Evolutionary conservation across 1,140 invertebrate species (phyloP).

Genomic region (Drosophila yakuba): DNA sequence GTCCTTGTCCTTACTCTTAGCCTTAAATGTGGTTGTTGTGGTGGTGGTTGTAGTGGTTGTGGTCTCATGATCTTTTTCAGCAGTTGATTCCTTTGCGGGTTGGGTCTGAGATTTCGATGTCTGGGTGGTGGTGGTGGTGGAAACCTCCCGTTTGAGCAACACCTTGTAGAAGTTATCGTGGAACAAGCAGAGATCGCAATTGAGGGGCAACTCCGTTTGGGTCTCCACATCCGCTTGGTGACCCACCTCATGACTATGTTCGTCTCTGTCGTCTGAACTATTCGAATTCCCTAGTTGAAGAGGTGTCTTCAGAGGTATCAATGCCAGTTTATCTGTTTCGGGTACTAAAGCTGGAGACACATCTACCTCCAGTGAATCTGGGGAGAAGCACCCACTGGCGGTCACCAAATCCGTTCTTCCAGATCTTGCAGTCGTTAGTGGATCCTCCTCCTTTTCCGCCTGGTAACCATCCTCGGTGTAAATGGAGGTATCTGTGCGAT

Average conservation of each 20-base stretch:
- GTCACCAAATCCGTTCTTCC: conserved; percentile 40
- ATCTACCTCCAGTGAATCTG: conserved; percentile 63
- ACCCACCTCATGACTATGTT: conserved; percentile 1
- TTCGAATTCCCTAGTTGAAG: background rate
- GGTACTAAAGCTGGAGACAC: conserved; percentile 6
- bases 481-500: conserved; percentile 72
- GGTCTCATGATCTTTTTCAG: conserved; percentile 77
- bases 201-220: conserved; percentile 77
- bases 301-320: conserved; percentile 62
- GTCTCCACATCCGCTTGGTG: conserved; percentile 71
- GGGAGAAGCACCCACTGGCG: conserved; percentile 60
- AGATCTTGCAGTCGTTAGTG: conserved; percentile 19
- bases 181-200: conserved; percentile 78
- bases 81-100: conserved; percentile 57
- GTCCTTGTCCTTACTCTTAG: conserved; percentile 79
- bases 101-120: conserved; percentile 73
- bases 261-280: background rate
- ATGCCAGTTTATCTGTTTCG: conserved; percentile 56
- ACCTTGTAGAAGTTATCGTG: conserved; percentile 84
- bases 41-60: conserved; percentile 83
- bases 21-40: conserved; percentile 81
- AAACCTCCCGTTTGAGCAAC: conserved; percentile 75
- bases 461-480: conserved; percentile 77
- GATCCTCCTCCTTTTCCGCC: conserved; percentile 69
- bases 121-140: conserved; percentile 81